Base-by-base conservation (phyloP, 1,140 invertebrate genomes). In the Danaus melanippus region DNA sequence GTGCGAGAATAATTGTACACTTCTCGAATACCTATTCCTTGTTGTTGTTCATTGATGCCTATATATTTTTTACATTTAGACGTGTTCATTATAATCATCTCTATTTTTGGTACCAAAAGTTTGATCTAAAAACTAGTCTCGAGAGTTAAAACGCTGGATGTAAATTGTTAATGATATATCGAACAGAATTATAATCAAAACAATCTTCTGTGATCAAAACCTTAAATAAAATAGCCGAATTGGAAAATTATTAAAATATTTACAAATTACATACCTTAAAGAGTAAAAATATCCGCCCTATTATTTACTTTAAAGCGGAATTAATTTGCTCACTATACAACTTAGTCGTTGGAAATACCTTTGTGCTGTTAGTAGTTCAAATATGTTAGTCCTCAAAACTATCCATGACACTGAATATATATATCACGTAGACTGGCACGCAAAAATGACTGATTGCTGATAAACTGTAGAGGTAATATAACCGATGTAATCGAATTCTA, bases 31-130 rank as follows among this genome's bases (percentile, higher is more conserved):
- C 80, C 77, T 84, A 78, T 69, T 74, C 79, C 81, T 84, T 80
- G 83, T 86, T 86, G 79, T 86, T 86, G 79, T 86, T 86, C 74
- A 84, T 83, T 84, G 80, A 84, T 83, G 84, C 75, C 77, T 84
- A 82, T 86, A 83, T 83, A 86, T 86, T 83, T 83, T 86, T 77
- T 83, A 84, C 79, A 84, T 83, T 76, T 84, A 84, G 76, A 82
- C 71, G 77, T 84, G 81, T 84, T 84, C 81, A 83, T 67, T 71
- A 76, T 83, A 80, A 78, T 80, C 79, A 76, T 78, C 70, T 86
- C 75, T 86, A 86, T 86, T 86, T 86, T 86, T 84, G 79, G 83
- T 83, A 86, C 79, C 75, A 76, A 78, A 69, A 69, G 54, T 71
- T 77, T 79, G 72, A 69, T 63, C 68, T 74, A 68, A 69, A 66